Conservation (phyloP, 2,797 vertebrate species). For the Anguilla marmorata region DNA sequence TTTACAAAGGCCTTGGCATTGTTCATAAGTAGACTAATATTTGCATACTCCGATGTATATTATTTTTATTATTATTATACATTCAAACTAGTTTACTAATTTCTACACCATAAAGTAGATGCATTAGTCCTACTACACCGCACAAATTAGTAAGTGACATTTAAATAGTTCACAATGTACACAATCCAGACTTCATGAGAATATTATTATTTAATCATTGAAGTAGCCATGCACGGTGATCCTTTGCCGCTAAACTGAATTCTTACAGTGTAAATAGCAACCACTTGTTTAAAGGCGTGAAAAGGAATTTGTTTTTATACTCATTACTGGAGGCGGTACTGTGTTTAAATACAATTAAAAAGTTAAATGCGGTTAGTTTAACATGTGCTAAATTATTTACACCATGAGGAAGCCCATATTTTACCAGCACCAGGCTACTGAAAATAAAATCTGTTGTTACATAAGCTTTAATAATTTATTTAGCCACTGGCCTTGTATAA, state of each 20-base stretch:
- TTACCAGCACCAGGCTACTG: background rate
- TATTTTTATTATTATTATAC: no score
- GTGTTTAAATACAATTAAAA: conserved; percentile 19
- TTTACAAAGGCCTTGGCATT: background rate
- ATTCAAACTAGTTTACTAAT: conserved; percentile 10
- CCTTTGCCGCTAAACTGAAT: background rate
- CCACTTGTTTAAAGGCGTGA: background rate
- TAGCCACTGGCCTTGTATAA: background rate
- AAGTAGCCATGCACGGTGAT: background rate
- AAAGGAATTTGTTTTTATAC: background rate
- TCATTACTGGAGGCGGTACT: background rate
- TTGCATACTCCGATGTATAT: background rate
- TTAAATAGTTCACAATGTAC: conserved; percentile 10
- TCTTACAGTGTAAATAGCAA: background rate
- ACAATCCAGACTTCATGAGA: background rate
- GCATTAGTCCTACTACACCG: background rate
- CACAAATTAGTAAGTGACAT: conserved; percentile 8
- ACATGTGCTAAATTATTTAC: conserved; percentile 17
- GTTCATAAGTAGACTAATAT: background rate
- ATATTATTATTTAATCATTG: background rate
- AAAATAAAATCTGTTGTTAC: background rate
- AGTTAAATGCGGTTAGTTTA: background rate
- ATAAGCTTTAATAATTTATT: conserved; percentile 14
- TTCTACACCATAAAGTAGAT: background rate
- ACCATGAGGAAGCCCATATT: background rate